Evolutionary conservation across 2,113 vertebrate species (phyloP).

Genomic region (Prietella phreatophila): DNA sequence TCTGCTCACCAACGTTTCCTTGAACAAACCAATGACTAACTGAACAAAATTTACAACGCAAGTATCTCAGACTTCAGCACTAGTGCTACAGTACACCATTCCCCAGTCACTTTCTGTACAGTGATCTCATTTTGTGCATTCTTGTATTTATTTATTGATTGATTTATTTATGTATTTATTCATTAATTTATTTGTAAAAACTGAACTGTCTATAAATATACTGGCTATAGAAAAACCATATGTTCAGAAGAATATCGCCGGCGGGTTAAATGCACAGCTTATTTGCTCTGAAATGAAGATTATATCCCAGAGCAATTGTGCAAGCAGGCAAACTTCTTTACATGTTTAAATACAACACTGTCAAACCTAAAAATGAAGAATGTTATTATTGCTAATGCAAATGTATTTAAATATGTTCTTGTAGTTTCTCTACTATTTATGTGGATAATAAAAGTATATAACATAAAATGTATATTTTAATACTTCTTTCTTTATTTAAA

Average conservation of each 20-base stretch:
- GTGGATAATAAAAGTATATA: slow-evolving; percentile 95
- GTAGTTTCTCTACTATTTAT: slow-evolving; percentile 99
- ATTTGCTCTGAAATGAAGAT: slow-evolving; percentile 44
- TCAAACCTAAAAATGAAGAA: slow-evolving; percentile 61
- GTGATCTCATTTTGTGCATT: slow-evolving; percentile 41
- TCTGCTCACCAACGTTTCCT: slow-evolving; percentile 5
- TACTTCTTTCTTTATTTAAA: too few species aligned
- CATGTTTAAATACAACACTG: slow-evolving; percentile 85
- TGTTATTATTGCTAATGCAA: slow-evolving; percentile 86
- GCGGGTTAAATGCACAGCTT: slow-evolving; percentile 38
- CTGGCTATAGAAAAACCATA: slow-evolving; percentile 62
- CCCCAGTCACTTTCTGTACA: slow-evolving; percentile 54
- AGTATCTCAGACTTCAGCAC: slow-evolving; percentile 13
- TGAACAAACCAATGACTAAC: slow-evolving; percentile 11
- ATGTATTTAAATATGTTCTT: slow-evolving; percentile 95
- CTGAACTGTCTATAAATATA: slow-evolving; percentile 66
- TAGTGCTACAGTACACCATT: slow-evolving; percentile 28
- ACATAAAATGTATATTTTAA: slow-evolving; percentile 46
- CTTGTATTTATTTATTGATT: slow-evolving; percentile 56
- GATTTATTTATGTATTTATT: slow-evolving; percentile 48
- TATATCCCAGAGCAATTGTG: slow-evolving; percentile 70
- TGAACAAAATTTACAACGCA: slow-evolving; percentile 11
- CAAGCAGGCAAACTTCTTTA: slow-evolving; percentile 80
- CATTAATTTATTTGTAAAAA: slow-evolving; percentile 31
- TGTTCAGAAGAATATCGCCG: slow-evolving; percentile 50